Conservation (phyloP, 2,797 vertebrate genomes). For the Microhierax caerulescens region DNA sequence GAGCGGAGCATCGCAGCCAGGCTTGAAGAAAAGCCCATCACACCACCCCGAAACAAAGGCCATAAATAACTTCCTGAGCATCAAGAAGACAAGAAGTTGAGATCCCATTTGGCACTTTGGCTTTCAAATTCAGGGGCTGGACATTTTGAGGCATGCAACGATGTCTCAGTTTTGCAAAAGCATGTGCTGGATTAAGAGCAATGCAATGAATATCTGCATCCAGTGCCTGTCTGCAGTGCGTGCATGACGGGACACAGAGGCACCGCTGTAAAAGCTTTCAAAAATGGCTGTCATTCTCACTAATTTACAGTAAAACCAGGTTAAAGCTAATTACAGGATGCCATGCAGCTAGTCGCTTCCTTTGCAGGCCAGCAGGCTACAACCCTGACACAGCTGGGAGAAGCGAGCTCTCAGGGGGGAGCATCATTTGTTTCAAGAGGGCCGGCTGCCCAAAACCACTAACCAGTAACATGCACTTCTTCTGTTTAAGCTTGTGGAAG, state of each 20-base stretch:
- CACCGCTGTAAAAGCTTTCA: not conserved
- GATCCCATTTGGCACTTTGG: not conserved
- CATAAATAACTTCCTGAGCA: not conserved
- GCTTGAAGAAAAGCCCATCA: not conserved
- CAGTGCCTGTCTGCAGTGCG: not conserved
- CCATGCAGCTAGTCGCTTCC: not conserved
- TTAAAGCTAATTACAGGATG: not conserved
- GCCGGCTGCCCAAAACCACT: constrained; percentile 18
- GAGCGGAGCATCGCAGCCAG: not conserved
- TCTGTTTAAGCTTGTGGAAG: not conserved
- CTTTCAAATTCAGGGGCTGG: constrained; percentile 16
- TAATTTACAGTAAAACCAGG: constrained; percentile 21
- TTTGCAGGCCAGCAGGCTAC: not conserved
- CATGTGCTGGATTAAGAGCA: not conserved
- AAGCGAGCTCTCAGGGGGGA: not conserved
- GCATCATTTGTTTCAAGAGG: not conserved
- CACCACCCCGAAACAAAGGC: not conserved
- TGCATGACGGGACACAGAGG: not conserved
- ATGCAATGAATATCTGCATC: not conserved
- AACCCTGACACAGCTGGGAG: not conserved
- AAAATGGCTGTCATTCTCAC: not conserved
- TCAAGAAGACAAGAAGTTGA: constrained; percentile 10
- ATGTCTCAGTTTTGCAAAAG: not conserved
- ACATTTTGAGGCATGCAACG: not conserved
- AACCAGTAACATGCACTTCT: constrained; percentile 20